These are phyloP conservation scores for Drosophila helvetica DNA, from an alignment of 2,888 invertebrate species.

Conservation along the genomic window DNA sequence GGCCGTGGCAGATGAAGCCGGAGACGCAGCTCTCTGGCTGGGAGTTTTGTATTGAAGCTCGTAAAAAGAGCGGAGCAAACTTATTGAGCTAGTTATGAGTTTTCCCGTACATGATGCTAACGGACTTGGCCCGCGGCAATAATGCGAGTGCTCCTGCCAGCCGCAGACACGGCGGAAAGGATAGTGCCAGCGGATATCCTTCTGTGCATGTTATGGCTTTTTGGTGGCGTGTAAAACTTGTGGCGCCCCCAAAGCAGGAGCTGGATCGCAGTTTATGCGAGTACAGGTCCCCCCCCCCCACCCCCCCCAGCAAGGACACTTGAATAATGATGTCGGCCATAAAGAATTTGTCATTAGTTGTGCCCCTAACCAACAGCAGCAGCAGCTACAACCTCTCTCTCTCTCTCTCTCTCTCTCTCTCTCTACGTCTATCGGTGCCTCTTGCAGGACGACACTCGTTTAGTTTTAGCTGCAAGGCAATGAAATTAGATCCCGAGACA, in stretches of 20 bases:
- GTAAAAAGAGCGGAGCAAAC: conserved; percentile 77
- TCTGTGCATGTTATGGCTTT: conserved; percentile 68
- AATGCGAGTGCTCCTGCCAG: conserved; percentile 58
- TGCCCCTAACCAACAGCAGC: neutral
- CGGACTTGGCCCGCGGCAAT: conserved; percentile 61
- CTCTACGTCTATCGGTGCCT: too few relatives aligned
- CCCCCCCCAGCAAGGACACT: neutral
- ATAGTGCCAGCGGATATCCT: conserved; percentile 32
- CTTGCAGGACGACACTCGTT: conserved; percentile 3
- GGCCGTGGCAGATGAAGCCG: conserved; percentile 5
- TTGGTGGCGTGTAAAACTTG: conserved; percentile 69
- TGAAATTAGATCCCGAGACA: conserved; percentile 19
- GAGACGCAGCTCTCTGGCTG: conserved; percentile 10
- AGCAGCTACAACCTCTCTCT: neutral
- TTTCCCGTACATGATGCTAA: conserved; percentile 77
- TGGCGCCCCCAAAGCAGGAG: conserved; percentile 6
- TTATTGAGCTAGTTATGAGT: conserved; percentile 80
- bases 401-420: neutral
- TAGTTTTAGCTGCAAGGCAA: conserved; percentile 26
- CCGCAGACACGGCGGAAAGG: conserved; percentile 5
- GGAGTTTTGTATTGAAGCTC: conserved; percentile 46
- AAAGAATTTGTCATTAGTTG: conserved; percentile 5
- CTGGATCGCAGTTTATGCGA: neutral
- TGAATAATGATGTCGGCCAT: conserved; percentile 5
- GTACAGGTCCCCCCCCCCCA: neutral